Evolutionary conservation across 37 sponge, comb jelly and placozoan genomes (phyloP), one percentile per base, ranked within the genome.

Genomic region (Halisarca cf. caerulea): DNA sequence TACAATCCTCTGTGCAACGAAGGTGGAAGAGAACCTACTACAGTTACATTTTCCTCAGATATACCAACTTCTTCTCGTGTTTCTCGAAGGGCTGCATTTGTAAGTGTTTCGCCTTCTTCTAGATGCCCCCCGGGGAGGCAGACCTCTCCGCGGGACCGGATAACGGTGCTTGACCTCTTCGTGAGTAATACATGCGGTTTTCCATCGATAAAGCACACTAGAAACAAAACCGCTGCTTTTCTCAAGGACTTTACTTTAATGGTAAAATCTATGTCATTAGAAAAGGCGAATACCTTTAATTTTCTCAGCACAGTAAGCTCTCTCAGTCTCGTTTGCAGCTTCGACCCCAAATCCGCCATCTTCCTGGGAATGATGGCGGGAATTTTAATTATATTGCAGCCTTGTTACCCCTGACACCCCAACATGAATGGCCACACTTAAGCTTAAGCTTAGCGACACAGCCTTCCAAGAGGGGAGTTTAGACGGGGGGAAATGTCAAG

Each of bases 51-150:
- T 0, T 44, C 39, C 6, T 6, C 58, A 33, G 72, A 24, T 15
- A 92, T 39, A n/a, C 73, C 80, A 5, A 89, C 84, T 62, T 92
- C 93, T 32, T 92, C 93, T 20, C 86, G 21, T 0, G 89, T 86
- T 70, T 92, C 93, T 18, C 93, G 44, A 3, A 92, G 84, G 30
- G 93, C 93, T 54, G 93, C 88, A 2, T 79, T 66, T 32, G 79
- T 86, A 0, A 53, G 33, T 20, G 75, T 74, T 9, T 70, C 82
- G 43, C 41, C 57, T 1, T 11, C 17, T 8, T 92, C 93, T 3
- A 61, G 18, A 17, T 44, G 81, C 8, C 93, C 93, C 20, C 93
- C 93, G 35, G 93, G 93, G 0, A 92, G 68, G 79, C 89, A 89
- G 0, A 39, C 58, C 34, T 92, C 84, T 59, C 90, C 90, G 82